Evolutionary conservation across 2,113 vertebrate genomes (phyloP).

Genomic region (Dermatemys mawii): DNA sequence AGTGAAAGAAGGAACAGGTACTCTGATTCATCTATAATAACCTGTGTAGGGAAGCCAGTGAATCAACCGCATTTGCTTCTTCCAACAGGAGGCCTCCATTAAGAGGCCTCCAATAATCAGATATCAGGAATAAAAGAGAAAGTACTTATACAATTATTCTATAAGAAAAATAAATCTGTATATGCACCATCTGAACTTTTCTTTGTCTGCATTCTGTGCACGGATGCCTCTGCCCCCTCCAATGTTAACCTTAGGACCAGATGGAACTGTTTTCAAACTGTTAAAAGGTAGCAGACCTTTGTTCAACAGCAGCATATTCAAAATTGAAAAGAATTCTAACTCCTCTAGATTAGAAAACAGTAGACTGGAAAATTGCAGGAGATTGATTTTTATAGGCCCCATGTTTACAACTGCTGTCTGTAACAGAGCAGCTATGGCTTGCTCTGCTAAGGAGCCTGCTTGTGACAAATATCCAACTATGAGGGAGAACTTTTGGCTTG

Average conservation of each 20-base stretch:
- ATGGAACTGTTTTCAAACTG: too few species aligned
- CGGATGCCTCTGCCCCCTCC: constrained; percentile 2
- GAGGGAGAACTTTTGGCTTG: fast-evolving
- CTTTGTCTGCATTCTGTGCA: constrained; percentile 28
- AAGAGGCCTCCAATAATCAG: not conserved
- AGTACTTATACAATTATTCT: constrained; percentile 18
- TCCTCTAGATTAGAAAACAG: constrained; percentile 78
- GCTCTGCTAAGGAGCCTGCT: constrained; percentile 39
- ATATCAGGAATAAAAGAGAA: not conserved
- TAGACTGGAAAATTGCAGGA: constrained; percentile 81
- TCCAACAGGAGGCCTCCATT: not conserved
- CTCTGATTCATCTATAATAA: constrained; percentile 40
- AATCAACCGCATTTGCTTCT: constrained; percentile 12
- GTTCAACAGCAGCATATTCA: constrained; percentile 66
- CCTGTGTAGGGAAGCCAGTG: not conserved
- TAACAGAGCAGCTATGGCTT: constrained; percentile 62
- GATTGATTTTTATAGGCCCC: constrained; percentile 73
- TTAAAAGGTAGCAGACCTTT: constrained; percentile 62
- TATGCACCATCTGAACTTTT: not conserved
- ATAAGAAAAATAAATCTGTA: constrained; percentile 7
- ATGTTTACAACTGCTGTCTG: constrained; percentile 65
- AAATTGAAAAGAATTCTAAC: constrained; percentile 72
- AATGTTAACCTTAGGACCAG: too few species aligned
- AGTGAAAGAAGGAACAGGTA: not conserved
- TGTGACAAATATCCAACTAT: constrained; percentile 2